Base-by-base conservation (phyloP, 2,113 vertebrate species). In the Cynocephalus volans region DNA sequence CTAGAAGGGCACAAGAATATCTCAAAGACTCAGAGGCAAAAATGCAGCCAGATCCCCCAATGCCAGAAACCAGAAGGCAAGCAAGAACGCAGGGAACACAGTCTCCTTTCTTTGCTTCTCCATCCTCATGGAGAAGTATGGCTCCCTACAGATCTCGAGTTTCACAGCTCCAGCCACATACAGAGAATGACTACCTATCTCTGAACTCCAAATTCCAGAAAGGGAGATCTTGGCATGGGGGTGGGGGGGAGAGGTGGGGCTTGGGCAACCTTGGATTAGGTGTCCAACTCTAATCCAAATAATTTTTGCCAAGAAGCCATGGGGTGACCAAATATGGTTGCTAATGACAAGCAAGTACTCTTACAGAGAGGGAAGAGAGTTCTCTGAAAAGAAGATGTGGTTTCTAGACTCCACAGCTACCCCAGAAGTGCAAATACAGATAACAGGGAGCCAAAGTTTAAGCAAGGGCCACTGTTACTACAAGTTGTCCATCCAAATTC, bases 131-230 rank as follows among this genome's bases (percentile, higher is more conserved):
- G 72, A 41, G n/a, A 92, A 88, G 85, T 31, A 19, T 8, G 62
- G 23, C 21, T 41, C 33, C 45, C 28, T 64, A 80, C 8, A 80
- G 50, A 45, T 19, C 58, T 77, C n/a, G 14, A 8, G 28, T 79
- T 62, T 79, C 9, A 93, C 6, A 73, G 33, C 41, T 79, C n/a
- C 12, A 72, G 58, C 19, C 31, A 82, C 54, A 72, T 3, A 8
- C 0, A 81, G 54, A 48, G 45, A 95, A 88, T 48, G 48, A 73
- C 10, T 52, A 9, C 28, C n/a, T 88, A 31, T 9, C 12, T 93
- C 31, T 92, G 41, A 85, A 95, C 90, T 65, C 11, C 45, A 92
- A 76, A 56, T 85, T 88, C 45, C 62, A 94, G 33, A 14, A 62
- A 84, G 7, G 54, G 4, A 95, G 24, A 91, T 13, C 17, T 36